Conservation (phyloP, 2,888 invertebrate genomes). For the Patella depressa region DNA sequence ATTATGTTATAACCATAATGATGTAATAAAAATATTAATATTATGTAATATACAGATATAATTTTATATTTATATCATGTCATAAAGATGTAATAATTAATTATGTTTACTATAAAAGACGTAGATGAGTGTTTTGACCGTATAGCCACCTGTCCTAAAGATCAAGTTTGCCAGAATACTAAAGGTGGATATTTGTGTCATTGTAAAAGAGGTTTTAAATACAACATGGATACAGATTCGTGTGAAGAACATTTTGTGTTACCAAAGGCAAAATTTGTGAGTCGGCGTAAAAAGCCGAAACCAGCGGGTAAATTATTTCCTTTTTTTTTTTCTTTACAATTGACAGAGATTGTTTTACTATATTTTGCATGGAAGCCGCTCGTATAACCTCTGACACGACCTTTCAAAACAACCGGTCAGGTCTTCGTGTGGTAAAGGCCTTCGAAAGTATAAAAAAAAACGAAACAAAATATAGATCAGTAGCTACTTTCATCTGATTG, state of each 20-base stretch:
- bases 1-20: too few species aligned
- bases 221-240: not conserved
- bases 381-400: not conserved
- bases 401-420: too few species aligned
- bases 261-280: not conserved
- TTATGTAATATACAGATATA: too few species aligned
- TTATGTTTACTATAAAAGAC: not conserved
- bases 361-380: not conserved
- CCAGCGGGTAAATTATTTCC: not conserved
- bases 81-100: not conserved
- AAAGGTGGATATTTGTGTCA: not conserved
- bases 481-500: too few species aligned
- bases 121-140: not conserved
- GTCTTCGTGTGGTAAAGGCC: too few species aligned
- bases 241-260: not conserved
- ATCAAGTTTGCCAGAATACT: not conserved
- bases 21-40: too few species aligned
- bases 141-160: not conserved
- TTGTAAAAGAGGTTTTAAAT: constrained; percentile 4
- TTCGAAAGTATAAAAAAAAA: too few species aligned
- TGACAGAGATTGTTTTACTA: not conserved
- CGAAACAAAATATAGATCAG: too few species aligned
- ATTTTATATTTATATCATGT: too few species aligned
- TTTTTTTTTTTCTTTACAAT: not conserved
- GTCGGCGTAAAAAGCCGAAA: not conserved